Percentiles rank a stretch among this genome's conserved stretches.
phyloP scores from a whole-genome alignment of 2,797 vertebrate species.

The Sebastes diaconus region DNA sequence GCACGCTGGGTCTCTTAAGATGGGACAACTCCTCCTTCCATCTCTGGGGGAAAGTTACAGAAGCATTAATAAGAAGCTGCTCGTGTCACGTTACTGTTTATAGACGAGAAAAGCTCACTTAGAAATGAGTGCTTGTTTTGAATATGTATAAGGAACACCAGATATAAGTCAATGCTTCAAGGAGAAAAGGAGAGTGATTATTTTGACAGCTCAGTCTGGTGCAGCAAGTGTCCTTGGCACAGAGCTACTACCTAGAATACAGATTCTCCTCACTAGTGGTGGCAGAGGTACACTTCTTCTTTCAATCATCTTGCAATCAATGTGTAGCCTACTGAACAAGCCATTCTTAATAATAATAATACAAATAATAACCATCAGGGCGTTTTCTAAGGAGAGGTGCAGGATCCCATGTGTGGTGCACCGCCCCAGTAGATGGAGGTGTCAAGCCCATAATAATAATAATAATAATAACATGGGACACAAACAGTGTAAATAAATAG shows the following conservation, averaged over 20 bases:
- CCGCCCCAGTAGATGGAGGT: constrained; percentile 58
- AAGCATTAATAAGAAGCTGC: constrained; percentile 40
- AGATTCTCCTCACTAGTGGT: constrained; percentile 11
- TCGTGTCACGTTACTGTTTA: constrained; percentile 11
- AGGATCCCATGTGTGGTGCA: constrained; percentile 45
- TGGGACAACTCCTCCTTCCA: constrained; percentile 94
- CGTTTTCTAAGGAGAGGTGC: neutral
- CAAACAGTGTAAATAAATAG: constrained; percentile 21
- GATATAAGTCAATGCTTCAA: neutral
- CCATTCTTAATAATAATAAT: neutral
- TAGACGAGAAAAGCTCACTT: neutral
- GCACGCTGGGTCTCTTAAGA: constrained; percentile 86
- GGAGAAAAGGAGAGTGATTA: constrained; percentile 5
- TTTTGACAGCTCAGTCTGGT: constrained; percentile 33
- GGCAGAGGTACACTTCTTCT: neutral
- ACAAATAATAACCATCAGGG: neutral
- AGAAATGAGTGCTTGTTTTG: neutral
- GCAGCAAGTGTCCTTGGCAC: constrained; percentile 48
- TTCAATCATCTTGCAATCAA: neutral
- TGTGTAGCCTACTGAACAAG: neutral
- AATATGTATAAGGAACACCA: neutral
- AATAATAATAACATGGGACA: constrained; percentile 13
- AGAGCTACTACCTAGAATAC: constrained; percentile 39
- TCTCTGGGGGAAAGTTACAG: constrained; percentile 82
- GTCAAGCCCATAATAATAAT: constrained; percentile 25